Base-by-base conservation (phyloP, 2,113 vertebrate genomes). In the Eulemur rufifrons region DNA sequence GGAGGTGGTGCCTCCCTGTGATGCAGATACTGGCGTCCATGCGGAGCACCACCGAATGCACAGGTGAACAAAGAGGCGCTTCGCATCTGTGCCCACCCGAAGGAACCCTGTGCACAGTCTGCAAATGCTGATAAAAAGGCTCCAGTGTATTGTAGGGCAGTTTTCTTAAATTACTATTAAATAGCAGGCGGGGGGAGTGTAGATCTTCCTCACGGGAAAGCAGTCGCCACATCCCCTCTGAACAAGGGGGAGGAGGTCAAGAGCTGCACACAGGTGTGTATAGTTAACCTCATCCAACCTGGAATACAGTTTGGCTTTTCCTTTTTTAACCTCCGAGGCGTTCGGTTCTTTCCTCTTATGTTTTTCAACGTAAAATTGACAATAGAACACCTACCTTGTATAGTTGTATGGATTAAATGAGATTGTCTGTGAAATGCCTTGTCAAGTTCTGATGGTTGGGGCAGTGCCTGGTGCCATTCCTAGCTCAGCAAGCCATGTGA, bases 11-110 rank as follows among this genome's bases (percentile, higher is more conserved):
- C n/a, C 68, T 76, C 45, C 27, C 73, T 20, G 5, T 5, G 32
- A 14, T 0, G 32, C 20, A n/a, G 59, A 15, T 14, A 10, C 0
- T 39, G 29, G 18, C 34, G 37, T 32, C 78, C 52, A 5, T 12
- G 32, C 17, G 29, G 37, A 42, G 13, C 8, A 17, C 20, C 66
- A 8, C 77, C 2, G 17, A 0, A 5, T 5, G 42, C 5, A 4
- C 3, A 21, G 63, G 23, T 21, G 29, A 59, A 78, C 47, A 52
- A 7, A 34, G 3, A 63, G 73, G 10, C 27, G 11, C 25, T 54
- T 45, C 9, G 29, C 27, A 61, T 21, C 93, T 78, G 3, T 39
- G 21, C 63, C 56, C 47, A 5, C 66, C 15, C 45, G 68, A 25
- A 54, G 8, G 80, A 78, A 27, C 32, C 42, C 25, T 34, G 76